Base-by-base conservation (phyloP, 2,888 invertebrate species). In the Ellobium chinense region DNA sequence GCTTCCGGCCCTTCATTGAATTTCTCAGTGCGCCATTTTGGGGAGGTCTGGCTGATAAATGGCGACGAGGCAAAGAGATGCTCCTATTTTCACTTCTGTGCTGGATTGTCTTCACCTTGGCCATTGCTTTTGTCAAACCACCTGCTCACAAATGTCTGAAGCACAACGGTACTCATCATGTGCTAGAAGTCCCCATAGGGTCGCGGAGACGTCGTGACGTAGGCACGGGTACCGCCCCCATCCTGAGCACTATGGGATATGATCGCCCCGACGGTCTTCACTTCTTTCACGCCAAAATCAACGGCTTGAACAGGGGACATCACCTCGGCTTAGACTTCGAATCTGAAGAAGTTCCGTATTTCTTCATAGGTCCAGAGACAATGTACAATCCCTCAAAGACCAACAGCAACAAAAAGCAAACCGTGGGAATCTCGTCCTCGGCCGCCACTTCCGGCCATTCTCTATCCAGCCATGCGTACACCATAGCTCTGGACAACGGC, bases 21-120 rank as follows among this genome's bases (percentile, higher is more conserved):
- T 99, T 99, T 93, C 94, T 98, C 77, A 97, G 98, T 78, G 98
- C 98, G 1, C 99, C 99, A 0, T 98, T 99, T 93, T 99, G 99
- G 99, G 98, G 98, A 73, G 96, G 96, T 77, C 95, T 98, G 88
- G 99, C 99, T 36, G 98, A 99, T 92, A 95, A 96, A 94, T 96
- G 89, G 85, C 88, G 89, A 78, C 90, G 91, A 76, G 93, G 93
- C 84, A 94, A 94, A 93, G 94, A 96, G 85, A 94, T 99, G 86
- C 94, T 99, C 81, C 93, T 99, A 78, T 97, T 96, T 70, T 98
- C 99, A 0, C 94, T 99, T 74, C 95, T 97, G 65, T 97, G 98
- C 82, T 99, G 99, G 98, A 97, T 99, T 82, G 95, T 98, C 81
- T 99, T 99, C 94, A 99, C 99, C 63, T 95, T 99, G 87, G 98